Conservation (phyloP, 2,888 invertebrate species). For the Rotaria magnacalcarata region DNA sequence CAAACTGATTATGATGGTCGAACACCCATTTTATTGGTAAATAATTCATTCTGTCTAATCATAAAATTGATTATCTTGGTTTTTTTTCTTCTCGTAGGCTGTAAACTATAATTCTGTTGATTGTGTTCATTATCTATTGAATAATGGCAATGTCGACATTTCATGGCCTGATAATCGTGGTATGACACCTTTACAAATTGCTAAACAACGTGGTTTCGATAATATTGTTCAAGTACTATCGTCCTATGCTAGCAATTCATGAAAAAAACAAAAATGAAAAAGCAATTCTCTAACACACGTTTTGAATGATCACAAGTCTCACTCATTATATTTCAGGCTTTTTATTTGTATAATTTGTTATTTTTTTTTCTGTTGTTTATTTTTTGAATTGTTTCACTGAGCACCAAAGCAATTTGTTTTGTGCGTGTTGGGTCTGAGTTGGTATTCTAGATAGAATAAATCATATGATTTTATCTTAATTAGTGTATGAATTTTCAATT, state of each 20-base stretch:
- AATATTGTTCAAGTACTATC: conserved; percentile 10
- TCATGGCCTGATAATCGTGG: conserved; percentile 26
- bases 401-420: too few relatives aligned
- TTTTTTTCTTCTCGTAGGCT: background rate
- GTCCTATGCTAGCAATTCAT: background rate
- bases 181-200: background rate
- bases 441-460: background rate
- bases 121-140: background rate
- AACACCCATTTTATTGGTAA: background rate
- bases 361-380: background rate
- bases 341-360: background rate
- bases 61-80: background rate
- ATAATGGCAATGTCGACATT: background rate
- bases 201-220: conserved; percentile 19
- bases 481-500: too few relatives aligned
- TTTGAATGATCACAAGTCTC: background rate
- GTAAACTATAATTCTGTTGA: conserved; percentile 8
- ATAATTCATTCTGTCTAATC: background rate
- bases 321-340: background rate
- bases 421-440: background rate
- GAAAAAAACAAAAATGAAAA: background rate
- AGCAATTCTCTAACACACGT: background rate
- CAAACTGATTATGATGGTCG: conserved; percentile 32
- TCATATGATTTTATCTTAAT: too few relatives aligned
- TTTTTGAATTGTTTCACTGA: background rate